These are phyloP conservation scores for Plecturocebus donacophilus DNA, from an alignment of 2,113 vertebrate genomes.

Conservation along the genomic window DNA sequence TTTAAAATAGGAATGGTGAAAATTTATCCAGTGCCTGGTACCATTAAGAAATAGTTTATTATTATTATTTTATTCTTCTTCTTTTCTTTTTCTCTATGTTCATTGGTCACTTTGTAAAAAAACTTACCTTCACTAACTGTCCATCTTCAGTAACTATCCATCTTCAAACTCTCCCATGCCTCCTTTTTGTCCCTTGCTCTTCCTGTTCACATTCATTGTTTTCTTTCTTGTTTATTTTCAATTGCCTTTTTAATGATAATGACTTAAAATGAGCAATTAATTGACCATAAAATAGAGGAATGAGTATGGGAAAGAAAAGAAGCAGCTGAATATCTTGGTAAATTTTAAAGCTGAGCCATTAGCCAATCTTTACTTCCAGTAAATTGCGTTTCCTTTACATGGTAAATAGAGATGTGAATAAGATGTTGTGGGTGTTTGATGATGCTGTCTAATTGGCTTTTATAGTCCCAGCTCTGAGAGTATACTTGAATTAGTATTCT, in stretches of 20 bases:
- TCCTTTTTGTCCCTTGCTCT: neutral
- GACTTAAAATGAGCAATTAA: neutral
- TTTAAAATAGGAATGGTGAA: conserved; percentile 10
- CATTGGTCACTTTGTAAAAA: neutral
- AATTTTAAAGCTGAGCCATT: neutral
- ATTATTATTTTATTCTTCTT: neutral
- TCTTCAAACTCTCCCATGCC: neutral
- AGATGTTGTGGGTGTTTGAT: neutral
- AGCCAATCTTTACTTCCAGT: neutral
- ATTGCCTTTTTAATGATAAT: conserved; percentile 30
- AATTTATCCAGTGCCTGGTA: neutral
- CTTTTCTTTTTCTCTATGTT: neutral
- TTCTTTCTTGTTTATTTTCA: conserved; percentile 12
- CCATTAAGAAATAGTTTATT: neutral
- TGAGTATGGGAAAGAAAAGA: neutral
- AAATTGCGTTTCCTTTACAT: neutral
- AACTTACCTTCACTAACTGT: neutral
- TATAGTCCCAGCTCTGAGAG: neutral
- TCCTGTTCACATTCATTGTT: neutral
- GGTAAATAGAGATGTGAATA: neutral
- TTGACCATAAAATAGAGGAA: neutral
- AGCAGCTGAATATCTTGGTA: neutral
- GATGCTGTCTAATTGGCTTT: neutral
- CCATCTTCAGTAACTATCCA: neutral
- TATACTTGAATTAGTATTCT: neutral